These are phyloP conservation scores for Solenopsis fugax DNA, from an alignment of 1,140 invertebrate genomes.

Conservation along the genomic window DNA sequence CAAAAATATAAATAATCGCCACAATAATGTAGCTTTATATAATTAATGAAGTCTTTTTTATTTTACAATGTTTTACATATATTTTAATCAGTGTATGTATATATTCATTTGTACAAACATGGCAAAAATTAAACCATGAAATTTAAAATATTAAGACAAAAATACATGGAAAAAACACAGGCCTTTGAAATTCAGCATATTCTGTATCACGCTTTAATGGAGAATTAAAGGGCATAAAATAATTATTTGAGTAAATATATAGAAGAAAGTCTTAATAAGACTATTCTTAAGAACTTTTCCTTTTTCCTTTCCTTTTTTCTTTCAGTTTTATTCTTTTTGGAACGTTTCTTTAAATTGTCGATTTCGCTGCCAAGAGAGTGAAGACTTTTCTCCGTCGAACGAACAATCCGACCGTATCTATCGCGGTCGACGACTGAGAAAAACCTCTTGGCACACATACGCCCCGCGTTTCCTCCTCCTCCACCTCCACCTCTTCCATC, in stretches of 20 bases:
- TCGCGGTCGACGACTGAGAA: constrained; percentile 63
- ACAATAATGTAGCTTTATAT: neutral
- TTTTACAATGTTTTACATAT: neutral
- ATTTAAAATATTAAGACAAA: neutral
- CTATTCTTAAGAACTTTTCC: neutral
- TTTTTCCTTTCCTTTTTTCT: neutral
- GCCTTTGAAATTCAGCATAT: neutral
- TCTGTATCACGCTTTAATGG: neutral
- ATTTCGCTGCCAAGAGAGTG: constrained; percentile 35
- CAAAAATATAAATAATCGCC: neutral
- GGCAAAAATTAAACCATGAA: neutral
- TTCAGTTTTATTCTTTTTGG: neutral
- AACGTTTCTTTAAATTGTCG: constrained; percentile 9
- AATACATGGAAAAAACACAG: neutral
- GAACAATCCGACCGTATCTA: constrained; percentile 61
- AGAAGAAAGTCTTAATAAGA: neutral
- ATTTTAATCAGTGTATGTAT: neutral
- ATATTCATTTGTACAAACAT: neutral
- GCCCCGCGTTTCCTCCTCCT: constrained; percentile 45
- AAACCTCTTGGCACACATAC: constrained; percentile 67
- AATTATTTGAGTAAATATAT: neutral
- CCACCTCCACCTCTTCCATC: constrained; percentile 20
- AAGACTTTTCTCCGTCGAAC: constrained; percentile 54
- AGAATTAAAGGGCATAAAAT: neutral
- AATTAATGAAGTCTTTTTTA: neutral